Conservation (phyloP, 2,797 vertebrate species). For the Natrix natrix region DNA sequence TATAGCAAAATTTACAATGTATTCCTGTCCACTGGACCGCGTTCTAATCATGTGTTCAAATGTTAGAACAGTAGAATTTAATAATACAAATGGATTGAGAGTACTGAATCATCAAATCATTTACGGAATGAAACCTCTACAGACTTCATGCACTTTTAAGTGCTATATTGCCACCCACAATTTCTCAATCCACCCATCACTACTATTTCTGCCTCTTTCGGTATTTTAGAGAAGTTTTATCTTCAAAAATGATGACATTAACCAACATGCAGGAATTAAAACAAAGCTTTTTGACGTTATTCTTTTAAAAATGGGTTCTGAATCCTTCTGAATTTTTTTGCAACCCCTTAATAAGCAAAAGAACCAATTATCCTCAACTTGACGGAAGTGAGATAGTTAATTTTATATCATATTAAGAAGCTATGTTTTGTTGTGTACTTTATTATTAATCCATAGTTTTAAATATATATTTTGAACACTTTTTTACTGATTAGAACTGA, state of each 20-base stretch:
- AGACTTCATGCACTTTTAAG: not conserved
- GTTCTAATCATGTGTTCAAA: conserved; percentile 9
- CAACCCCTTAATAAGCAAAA: not conserved
- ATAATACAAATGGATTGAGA: not conserved
- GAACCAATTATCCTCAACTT: not conserved
- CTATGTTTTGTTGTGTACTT: not conserved
- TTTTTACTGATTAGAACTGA: not conserved
- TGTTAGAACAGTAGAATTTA: conserved; percentile 21
- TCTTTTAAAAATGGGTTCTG: not conserved
- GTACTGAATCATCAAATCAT: conserved; percentile 11
- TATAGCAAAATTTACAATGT: conserved; percentile 29
- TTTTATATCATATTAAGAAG: not conserved
- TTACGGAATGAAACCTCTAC: not conserved
- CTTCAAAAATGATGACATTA: not conserved
- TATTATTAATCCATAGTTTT: not conserved
- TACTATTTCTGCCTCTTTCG: not conserved
- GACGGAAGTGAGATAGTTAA: not conserved
- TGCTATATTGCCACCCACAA: conserved; percentile 3
- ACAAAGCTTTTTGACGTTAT: not conserved
- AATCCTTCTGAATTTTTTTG: not conserved
- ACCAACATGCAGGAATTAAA: conserved; percentile 21
- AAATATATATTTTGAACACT: not conserved
- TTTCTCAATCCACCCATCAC: not conserved
- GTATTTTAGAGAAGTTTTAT: not conserved
- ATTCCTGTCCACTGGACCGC: conserved; percentile 17